Base-by-base conservation (phyloP, 2,888 invertebrate genomes). In the Microplitis deprimator region DNA sequence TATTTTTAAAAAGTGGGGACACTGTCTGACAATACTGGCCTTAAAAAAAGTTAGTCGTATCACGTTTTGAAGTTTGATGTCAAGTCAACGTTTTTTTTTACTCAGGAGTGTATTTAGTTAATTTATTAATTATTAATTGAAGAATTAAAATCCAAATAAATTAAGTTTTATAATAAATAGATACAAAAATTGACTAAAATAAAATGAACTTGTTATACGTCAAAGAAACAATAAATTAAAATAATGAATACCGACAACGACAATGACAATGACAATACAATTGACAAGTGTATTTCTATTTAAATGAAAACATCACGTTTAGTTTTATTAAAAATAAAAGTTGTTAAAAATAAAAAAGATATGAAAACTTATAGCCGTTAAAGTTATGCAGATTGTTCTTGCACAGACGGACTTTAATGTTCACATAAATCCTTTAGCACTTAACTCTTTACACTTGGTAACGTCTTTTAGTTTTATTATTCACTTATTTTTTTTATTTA, bases 351-450 rank as follows among this genome's bases (percentile, higher is more conserved):
- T 13, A 50, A 50, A 50, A 29, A 13, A 0, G 8, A 13, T 50
- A 50, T 50, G 13, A 50, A 50, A 50, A 50, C 8, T 50, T 13
- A 50, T 3, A 50, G 50, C 50, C 79, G 74, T 75, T 84, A 87
- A 86, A 87, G 87, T 88, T 88, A 87, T 87, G 87, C 86, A 88
- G 86, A 87, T 88, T 87, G 87, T 88, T 88, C 84, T 84, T 50
- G 85, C 86, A 88, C 87, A 87, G 86, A 88, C 85, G 86, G 87
- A 87, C 88, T 88, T 88, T 88, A 87, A 88, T 88, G 85, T 83
- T 84, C 83, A 83, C 87, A 87, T 88, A 88, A 88, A 88, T 88
- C 87, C 87, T 87, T 86, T 86, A 83, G 88, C 88, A 88, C 88
- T 88, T 88, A 88, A 88, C 86, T 87, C 13, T 13, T 87, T 86